phyloP scores from a whole-genome alignment of 2,797 vertebrate genomes.

The Micromesistius poutassou region DNA sequence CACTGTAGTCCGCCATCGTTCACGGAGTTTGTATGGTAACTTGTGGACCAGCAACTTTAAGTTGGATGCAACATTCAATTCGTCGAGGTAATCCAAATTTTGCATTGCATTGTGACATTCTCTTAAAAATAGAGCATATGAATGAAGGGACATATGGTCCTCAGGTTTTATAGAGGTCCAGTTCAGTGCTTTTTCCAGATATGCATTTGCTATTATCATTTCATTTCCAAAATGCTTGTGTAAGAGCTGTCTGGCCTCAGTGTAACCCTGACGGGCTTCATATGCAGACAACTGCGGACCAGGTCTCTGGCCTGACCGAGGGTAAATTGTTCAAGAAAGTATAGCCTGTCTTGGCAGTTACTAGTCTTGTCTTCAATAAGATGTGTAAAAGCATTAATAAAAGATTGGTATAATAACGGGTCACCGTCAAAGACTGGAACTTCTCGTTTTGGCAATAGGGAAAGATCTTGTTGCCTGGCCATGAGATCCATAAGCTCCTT shows the following conservation, averaged over 20 bases:
- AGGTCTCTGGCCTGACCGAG: conserved; percentile 1
- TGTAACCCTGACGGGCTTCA: conserved; percentile 9
- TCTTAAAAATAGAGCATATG: no score
- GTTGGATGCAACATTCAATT: background rate
- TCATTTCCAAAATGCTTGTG: conserved; percentile 24
- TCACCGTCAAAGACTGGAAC: no score
- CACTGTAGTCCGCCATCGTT: conserved; percentile 7
- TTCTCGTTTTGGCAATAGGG: no score
- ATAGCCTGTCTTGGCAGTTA: background rate
- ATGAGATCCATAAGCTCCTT: no score
- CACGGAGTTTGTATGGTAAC: conserved; percentile 20
- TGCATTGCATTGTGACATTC: no score
- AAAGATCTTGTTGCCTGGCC: no score
- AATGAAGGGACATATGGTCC: no score
- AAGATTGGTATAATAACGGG: no score
- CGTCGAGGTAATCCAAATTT: no score
- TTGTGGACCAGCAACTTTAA: background rate
- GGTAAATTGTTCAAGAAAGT: conserved; percentile 17
- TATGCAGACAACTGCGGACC: conserved; percentile 7
- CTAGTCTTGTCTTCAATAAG: background rate
- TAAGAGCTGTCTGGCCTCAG: conserved; percentile 10
- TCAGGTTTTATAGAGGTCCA: no score
- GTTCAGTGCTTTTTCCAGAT: conserved; percentile 21
- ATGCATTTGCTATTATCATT: conserved; percentile 8
- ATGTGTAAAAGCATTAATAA: background rate